phyloP scores from a whole-genome alignment of 2,888 invertebrate genomes.

The Eupsilia transversa region DNA sequence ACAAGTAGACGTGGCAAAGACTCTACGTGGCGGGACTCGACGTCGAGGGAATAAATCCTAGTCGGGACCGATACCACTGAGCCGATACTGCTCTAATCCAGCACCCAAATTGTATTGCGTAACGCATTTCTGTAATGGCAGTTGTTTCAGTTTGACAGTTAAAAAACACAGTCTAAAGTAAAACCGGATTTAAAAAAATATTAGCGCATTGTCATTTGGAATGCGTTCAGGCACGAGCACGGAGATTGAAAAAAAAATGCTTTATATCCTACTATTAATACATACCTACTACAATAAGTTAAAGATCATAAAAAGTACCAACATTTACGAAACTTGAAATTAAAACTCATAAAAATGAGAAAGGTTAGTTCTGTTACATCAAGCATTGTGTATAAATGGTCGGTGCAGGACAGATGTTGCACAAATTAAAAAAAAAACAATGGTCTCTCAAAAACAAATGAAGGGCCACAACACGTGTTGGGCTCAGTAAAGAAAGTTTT shows the following conservation, averaged over 20 bases:
- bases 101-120: background rate
- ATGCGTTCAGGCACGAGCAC: no score
- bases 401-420: constrained; percentile 66
- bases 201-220: no score
- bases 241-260: no score
- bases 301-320: background rate
- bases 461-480: constrained; percentile 56
- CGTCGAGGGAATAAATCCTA: no score
- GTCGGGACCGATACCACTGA: no score
- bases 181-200: no score
- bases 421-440: constrained; percentile 59
- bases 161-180: no score
- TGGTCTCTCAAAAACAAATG: constrained; percentile 44
- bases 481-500: constrained; percentile 42
- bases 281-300: background rate
- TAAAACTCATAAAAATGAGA: constrained; percentile 24
- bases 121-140: background rate
- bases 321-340: background rate
- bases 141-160: no score
- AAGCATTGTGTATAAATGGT: constrained; percentile 45
- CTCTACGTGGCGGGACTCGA: no score
- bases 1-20: no score
- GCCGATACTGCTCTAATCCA: background rate
- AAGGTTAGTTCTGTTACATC: constrained; percentile 32
- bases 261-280: no score